Percentiles rank a stretch among this genome's conserved stretches.
Conservation (phyloP, 2,888 invertebrate species). For the Thelaira solivaga region DNA sequence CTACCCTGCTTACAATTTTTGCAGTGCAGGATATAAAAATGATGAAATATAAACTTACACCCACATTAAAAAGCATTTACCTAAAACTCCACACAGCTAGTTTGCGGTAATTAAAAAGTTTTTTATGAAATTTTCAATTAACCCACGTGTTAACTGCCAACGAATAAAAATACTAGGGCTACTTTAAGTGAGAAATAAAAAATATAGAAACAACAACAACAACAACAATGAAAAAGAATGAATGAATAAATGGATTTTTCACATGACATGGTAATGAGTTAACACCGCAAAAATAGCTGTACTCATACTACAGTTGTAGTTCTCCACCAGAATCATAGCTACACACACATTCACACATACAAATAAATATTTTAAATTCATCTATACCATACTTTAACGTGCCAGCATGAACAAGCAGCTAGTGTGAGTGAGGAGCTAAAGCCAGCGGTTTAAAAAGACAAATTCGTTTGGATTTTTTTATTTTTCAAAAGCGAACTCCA, state of each 20-base stretch:
- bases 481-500: background rate
- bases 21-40: no score
- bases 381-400: background rate
- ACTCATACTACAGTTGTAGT: constrained; percentile 37
- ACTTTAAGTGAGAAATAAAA: constrained; percentile 14
- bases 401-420: constrained; percentile 13
- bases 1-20: no score
- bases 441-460: constrained; percentile 33
- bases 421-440: no score
- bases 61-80: no score
- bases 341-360: no score
- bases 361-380: no score
- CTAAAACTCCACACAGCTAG: no score
- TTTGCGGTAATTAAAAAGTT: no score
- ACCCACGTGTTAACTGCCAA: background rate
- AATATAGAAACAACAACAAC: constrained; percentile 17
- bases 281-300: constrained; percentile 57
- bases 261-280: constrained; percentile 60
- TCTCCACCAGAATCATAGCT: constrained; percentile 17
- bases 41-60: no score
- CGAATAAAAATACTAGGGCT: constrained; percentile 12
- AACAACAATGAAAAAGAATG: no score
- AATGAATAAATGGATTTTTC: constrained; percentile 58
- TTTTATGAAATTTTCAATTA: background rate
- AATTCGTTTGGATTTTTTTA: constrained; percentile 4